These are phyloP conservation scores for Tympanuchus pallidicinctus DNA, from an alignment of 2,113 vertebrate genomes.

Conservation along the genomic window DNA sequence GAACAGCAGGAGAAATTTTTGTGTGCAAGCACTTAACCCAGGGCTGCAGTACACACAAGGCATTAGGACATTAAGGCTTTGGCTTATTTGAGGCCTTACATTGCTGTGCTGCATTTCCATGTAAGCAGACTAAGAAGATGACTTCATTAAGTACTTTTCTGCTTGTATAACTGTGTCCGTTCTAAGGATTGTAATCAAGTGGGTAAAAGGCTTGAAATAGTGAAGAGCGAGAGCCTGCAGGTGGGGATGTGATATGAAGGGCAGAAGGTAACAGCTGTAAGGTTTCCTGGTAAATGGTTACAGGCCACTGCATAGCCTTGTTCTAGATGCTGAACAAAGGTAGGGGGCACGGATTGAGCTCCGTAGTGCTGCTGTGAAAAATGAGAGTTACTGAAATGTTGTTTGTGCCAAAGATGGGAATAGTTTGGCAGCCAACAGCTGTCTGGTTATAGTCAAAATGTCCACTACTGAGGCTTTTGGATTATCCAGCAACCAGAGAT, in stretches of 20 bases:
- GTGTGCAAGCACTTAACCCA: background rate
- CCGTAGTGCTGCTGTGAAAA: slow-evolving; percentile 28
- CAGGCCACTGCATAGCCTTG: background rate
- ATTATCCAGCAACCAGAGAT: slow-evolving; percentile 60
- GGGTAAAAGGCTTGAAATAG: background rate
- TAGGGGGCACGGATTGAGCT: background rate
- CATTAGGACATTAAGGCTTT: fast-evolving
- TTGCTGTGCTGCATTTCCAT: background rate
- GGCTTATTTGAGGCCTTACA: background rate
- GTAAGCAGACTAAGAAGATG: background rate
- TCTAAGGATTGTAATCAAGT: background rate
- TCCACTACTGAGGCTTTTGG: slow-evolving; percentile 47
- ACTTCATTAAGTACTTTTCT: background rate
- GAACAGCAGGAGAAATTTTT: background rate
- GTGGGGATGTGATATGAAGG: background rate
- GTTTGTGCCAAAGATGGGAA: slow-evolving; percentile 35
- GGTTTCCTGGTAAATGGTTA: background rate
- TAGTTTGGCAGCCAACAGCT: slow-evolving; percentile 60
- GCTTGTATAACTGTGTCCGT: fast-evolving
- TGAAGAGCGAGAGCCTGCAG: background rate
- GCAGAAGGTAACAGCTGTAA: too few relatives aligned
- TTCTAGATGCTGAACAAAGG: fast-evolving
- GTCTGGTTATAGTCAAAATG: slow-evolving; percentile 74
- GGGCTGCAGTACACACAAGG: background rate
- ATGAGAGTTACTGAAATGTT: background rate